phyloP scores from a whole-genome alignment of 2,888 invertebrate species.

The Oxystoma pomonae region DNA sequence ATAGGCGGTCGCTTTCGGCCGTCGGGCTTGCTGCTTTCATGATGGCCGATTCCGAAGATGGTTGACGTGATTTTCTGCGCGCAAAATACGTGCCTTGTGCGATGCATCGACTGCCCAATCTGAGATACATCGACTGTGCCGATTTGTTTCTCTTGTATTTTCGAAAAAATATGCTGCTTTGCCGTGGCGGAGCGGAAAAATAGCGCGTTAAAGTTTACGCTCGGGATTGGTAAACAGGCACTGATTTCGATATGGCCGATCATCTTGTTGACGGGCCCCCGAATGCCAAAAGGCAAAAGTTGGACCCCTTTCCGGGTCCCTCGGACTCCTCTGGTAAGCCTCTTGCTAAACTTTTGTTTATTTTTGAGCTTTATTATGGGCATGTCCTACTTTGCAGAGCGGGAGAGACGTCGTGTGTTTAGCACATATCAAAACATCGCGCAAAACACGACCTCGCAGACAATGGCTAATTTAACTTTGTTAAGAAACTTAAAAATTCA shows the following conservation, averaged over 20 bases:
- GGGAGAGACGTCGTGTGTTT: conserved; percentile 42
- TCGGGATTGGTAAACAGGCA: conserved; percentile 62
- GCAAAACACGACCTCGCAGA: not conserved
- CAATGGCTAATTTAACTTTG: not conserved
- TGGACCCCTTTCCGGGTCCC: conserved; percentile 77
- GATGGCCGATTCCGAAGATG: conserved; percentile 62
- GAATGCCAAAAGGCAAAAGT: conserved; percentile 87
- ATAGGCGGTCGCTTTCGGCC: conserved; percentile 65
- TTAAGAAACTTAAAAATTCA: not conserved
- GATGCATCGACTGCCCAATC: conserved; percentile 68
- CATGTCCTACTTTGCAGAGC: conserved; percentile 38
- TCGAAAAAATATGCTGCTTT: conserved; percentile 47
- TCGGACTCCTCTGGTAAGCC: conserved; percentile 75
- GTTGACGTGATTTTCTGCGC: conserved; percentile 57
- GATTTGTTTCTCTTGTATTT: conserved; percentile 46
- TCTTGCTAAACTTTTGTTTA: conserved; percentile 30
- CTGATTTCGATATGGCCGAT: conserved; percentile 73
- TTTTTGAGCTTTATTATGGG: conserved; percentile 33
- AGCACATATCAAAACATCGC: not conserved
- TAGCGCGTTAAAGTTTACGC: not conserved
- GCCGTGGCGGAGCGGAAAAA: not conserved
- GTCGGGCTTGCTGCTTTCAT: conserved; percentile 64
- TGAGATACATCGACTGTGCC: conserved; percentile 63
- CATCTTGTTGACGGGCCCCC: conserved; percentile 93
- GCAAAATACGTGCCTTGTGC: conserved; percentile 72